Conservation (phyloP, 1,140 invertebrate genomes). For the Drosophila biarmipes region DNA sequence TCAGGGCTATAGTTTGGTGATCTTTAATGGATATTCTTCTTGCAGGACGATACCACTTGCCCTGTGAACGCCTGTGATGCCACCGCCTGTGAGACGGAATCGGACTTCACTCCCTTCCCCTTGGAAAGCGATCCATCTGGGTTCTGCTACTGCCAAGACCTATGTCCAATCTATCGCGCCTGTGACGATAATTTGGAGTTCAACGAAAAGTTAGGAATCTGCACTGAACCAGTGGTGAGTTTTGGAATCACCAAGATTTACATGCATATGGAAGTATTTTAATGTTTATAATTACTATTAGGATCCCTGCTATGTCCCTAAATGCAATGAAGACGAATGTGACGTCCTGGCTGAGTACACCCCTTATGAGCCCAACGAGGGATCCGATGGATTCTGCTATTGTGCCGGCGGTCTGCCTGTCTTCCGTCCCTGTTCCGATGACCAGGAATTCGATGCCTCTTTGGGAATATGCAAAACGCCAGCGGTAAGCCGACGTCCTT, state of each 20-base stretch:
- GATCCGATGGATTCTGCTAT: constrained; percentile 48
- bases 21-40: background rate
- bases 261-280: too few relatives aligned
- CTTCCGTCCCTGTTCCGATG: constrained; percentile 20
- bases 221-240: constrained; percentile 31
- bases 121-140: background rate
- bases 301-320: constrained; percentile 10
- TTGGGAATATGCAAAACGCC: constrained; percentile 11
- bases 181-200: constrained; percentile 13
- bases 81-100: background rate
- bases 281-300: background rate
- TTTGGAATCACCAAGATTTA: background rate
- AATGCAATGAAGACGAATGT: constrained; percentile 31
- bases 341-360: constrained; percentile 6
- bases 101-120: constrained; percentile 7
- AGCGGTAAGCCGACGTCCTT: constrained; percentile 9
- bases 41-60: constrained; percentile 1
- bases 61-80: constrained; percentile 24
- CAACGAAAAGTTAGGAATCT: background rate
- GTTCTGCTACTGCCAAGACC: constrained; percentile 41
- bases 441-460: background rate
- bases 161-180: constrained; percentile 4
- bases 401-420: constrained; percentile 27
- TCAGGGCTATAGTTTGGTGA: background rate
- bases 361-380: constrained; percentile 24